A percentile compares a stretch with the other conserved stretches of the same genome.
Conservation (phyloP, 2,888 invertebrate species). For the Minunthozetes semirufus region DNA sequence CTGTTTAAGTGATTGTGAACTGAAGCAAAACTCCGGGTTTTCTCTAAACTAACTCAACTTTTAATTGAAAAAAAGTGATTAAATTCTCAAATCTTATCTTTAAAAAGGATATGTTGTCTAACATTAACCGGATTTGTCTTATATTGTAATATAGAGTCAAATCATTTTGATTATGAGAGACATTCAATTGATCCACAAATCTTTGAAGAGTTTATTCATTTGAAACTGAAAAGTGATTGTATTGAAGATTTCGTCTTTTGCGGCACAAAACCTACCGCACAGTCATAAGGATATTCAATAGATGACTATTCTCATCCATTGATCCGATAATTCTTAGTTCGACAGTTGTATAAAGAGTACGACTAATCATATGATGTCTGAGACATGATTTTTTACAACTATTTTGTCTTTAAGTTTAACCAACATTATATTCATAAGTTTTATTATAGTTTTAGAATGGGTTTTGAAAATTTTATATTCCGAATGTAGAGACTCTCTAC, state of each 20-base stretch:
- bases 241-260: not conserved
- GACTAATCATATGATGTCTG: not conserved
- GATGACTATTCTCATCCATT: not conserved
- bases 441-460: too few relatives aligned
- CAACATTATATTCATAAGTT: too few relatives aligned
- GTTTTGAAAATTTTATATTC: too few relatives aligned
- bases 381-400: not conserved
- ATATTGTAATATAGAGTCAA: too few relatives aligned
- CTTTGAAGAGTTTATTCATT: not conserved
- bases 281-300: not conserved
- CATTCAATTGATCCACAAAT: not conserved
- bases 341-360: not conserved
- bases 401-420: too few relatives aligned
- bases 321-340: not conserved
- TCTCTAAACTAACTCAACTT: too few relatives aligned
- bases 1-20: not conserved
- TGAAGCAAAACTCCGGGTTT: not conserved
- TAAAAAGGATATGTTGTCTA: too few relatives aligned
- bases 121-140: too few relatives aligned
- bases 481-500: too few relatives aligned
- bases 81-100: too few relatives aligned
- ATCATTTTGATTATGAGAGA: too few relatives aligned
- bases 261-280: constrained; percentile 4
- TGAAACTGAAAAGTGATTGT: not conserved
- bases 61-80: too few relatives aligned